phyloP scores from a whole-genome alignment of 2,797 vertebrate genomes.

The Staurois parvus region DNA sequence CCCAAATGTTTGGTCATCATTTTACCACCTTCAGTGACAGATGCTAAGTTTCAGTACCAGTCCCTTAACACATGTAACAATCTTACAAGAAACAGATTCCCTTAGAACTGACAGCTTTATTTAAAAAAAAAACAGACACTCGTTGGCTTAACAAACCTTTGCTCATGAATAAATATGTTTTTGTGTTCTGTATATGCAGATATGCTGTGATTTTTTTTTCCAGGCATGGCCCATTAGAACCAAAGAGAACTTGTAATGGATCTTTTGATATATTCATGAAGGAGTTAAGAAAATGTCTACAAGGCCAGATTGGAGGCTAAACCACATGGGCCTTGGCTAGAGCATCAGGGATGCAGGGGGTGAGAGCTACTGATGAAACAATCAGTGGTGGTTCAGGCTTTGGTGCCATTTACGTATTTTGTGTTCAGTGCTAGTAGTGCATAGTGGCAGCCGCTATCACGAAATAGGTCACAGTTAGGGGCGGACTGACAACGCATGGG shows the following conservation, averaged over 20 bases:
- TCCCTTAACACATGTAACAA: conserved; percentile 17
- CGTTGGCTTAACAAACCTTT: not conserved
- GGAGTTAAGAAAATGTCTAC: not conserved
- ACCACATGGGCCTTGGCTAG: no score
- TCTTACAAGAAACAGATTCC: not conserved
- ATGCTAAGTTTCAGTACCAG: conserved; percentile 7
- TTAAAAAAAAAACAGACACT: not conserved
- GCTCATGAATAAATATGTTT: not conserved
- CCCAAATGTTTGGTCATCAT: conserved; percentile 17
- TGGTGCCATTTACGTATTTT: no score
- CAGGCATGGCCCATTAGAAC: not conserved
- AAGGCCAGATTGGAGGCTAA: no score
- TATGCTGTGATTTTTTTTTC: not conserved
- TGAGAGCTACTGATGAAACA: no score
- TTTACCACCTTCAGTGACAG: conserved; percentile 22
- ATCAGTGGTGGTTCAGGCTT: no score
- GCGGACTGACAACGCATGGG: no score
- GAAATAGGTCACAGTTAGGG: no score
- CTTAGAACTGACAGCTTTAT: not conserved
- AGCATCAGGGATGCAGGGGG: no score
- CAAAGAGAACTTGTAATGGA: no score
- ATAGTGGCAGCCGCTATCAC: no score
- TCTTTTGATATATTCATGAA: no score
- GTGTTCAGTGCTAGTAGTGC: no score
- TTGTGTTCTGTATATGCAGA: not conserved